phyloP scores from a whole-genome alignment of 2,888 invertebrate species.

The Drosophila engyochracea region DNA sequence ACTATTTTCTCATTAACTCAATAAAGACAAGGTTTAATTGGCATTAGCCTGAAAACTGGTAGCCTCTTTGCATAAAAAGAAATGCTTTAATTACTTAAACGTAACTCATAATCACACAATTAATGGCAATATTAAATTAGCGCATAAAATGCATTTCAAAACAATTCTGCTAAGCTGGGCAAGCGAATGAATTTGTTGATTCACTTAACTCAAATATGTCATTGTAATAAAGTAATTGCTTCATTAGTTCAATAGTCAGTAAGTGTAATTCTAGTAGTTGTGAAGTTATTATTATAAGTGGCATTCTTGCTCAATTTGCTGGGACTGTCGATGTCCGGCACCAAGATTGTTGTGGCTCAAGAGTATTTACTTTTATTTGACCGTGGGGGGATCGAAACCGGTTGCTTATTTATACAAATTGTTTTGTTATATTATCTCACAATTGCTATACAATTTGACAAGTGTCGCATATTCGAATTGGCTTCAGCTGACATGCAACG shows the following conservation, averaged over 20 bases:
- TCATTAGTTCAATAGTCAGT: constrained; percentile 75
- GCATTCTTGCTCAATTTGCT: constrained; percentile 54
- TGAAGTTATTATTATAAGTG: constrained; percentile 52
- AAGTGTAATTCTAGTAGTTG: constrained; percentile 53
- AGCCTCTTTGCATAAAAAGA: not conserved
- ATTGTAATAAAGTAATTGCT: constrained; percentile 72
- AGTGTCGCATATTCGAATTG: constrained; percentile 6
- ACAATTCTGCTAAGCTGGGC: not conserved
- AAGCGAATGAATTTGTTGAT: constrained; percentile 24
- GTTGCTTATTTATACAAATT: constrained; percentile 68
- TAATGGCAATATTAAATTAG: not conserved
- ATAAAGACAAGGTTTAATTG: not conserved
- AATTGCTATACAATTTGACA: constrained; percentile 53
- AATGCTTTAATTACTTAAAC: not conserved
- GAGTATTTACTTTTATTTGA: not conserved
- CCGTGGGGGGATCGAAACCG: not conserved
- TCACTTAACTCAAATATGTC: constrained; percentile 59
- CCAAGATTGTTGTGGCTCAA: not conserved
- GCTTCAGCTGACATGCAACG: constrained; percentile 39
- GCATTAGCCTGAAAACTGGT: not conserved
- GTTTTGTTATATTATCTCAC: constrained; percentile 68
- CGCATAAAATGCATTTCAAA: not conserved
- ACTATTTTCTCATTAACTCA: not conserved
- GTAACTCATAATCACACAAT: not conserved
- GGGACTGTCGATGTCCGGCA: not conserved